phyloP scores from a whole-genome alignment of 1,140 invertebrate genomes.

The Apocrypta bakeri region DNA sequence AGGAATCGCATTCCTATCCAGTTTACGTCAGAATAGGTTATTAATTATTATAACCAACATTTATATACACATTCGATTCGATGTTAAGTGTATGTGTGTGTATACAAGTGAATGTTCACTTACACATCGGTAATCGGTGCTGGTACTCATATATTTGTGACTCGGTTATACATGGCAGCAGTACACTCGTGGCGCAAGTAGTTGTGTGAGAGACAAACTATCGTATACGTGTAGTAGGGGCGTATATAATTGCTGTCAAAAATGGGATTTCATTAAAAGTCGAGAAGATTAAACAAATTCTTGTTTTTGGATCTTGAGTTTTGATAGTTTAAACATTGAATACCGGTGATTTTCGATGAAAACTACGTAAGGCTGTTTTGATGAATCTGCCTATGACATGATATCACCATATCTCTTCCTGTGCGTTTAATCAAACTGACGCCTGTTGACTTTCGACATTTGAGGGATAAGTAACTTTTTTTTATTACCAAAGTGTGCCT shows the following conservation, averaged over 20 bases:
- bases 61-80: no score
- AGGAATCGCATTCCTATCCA: constrained; percentile 6
- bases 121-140: no score
- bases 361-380: background rate
- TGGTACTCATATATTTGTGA: no score
- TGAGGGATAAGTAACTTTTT: background rate
- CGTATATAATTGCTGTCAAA: constrained; percentile 46
- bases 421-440: constrained; percentile 27
- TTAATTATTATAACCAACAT: no score
- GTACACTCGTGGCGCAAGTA: background rate
- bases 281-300: background rate
- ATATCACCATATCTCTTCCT: constrained; percentile 22
- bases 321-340: background rate
- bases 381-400: constrained; percentile 23
- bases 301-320: background rate
- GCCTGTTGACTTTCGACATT: constrained; percentile 27
- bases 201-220: background rate
- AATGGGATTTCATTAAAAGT: constrained; percentile 30
- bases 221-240: constrained; percentile 22
- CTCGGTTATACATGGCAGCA: background rate
- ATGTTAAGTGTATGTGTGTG: no score
- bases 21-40: constrained; percentile 18
- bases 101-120: no score
- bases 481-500: background rate
- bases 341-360: background rate